Evolutionary conservation across 2,888 invertebrate species (phyloP).

Genomic region (Agonopterix heracliana): DNA sequence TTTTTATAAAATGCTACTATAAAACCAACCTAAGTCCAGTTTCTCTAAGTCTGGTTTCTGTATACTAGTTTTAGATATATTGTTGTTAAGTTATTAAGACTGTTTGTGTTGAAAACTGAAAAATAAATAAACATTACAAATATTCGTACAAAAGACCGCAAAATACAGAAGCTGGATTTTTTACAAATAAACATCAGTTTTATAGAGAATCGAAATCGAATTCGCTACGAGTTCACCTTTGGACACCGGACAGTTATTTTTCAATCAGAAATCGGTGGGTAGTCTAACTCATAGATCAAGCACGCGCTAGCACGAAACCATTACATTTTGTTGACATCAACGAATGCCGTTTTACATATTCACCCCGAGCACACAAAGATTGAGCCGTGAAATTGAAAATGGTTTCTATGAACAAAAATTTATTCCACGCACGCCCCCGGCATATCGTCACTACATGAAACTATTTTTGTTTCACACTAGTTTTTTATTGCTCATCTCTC

Average conservation of each 20-base stretch:
- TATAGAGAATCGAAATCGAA: not conserved
- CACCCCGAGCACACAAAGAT: conserved; percentile 72
- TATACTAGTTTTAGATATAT: too few species aligned
- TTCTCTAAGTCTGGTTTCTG: too few species aligned
- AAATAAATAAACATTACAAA: not conserved
- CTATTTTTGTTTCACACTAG: conserved; percentile 32
- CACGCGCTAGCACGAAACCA: conserved; percentile 65
- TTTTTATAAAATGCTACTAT: too few species aligned
- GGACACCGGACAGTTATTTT: conserved; percentile 18
- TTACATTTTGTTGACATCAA: conserved; percentile 73
- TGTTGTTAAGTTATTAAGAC: too few species aligned
- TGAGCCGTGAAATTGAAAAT: conserved; percentile 75
- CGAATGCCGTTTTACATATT: conserved; percentile 73
- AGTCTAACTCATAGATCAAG: conserved; percentile 62
- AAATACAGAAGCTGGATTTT: too few species aligned
- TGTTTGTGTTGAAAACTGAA: too few species aligned
- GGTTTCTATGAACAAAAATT: conserved; percentile 71
- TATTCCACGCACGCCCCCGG: conserved; percentile 62
- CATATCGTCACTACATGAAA: conserved; percentile 56
- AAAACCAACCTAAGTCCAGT: too few species aligned
- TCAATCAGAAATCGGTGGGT: conserved; percentile 47
- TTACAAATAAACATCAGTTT: too few species aligned
- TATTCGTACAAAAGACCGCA: too few species aligned
- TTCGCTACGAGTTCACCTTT: not conserved
- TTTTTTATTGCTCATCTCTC: conserved; percentile 12